phyloP scores from a whole-genome alignment of 2,797 vertebrate species.

The Gymnothorax javanicus region DNA sequence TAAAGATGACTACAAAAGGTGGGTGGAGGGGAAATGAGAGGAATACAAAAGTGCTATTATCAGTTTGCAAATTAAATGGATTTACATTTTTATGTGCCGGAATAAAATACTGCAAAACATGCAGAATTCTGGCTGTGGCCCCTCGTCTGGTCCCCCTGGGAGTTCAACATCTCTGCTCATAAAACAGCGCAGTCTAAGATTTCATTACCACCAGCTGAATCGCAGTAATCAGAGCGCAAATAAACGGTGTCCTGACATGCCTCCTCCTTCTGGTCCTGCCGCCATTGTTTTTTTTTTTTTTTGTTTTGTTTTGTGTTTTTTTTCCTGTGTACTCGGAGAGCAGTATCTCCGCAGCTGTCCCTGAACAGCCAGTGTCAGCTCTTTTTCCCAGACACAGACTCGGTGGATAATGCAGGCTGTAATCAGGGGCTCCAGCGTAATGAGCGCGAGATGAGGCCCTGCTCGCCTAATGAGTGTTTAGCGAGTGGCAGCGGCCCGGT shows the following conservation, averaged over 20 bases:
- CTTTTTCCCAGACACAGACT: neutral
- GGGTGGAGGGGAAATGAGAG: neutral
- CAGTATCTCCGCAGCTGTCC: neutral
- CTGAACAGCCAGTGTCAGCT: constrained; percentile 10
- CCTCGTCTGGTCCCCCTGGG: neutral
- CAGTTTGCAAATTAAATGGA: neutral
- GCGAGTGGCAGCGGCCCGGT: neutral
- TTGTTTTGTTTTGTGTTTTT: too few relatives aligned
- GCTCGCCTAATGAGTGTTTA: neutral
- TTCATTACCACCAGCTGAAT: constrained; percentile 4
- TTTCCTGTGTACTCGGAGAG: neutral
- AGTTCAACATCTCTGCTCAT: neutral
- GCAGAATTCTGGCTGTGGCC: neutral
- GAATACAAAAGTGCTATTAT: neutral
- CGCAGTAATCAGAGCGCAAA: neutral
- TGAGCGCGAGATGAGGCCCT: neutral
- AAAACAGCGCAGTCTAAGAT: neutral
- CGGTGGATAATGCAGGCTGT: neutral
- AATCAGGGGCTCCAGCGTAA: neutral
- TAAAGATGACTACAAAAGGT: neutral
- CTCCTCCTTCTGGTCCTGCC: neutral
- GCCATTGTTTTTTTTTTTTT: neutral
- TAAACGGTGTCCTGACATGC: neutral
- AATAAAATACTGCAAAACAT: neutral
- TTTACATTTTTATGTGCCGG: neutral